Evolutionary conservation across 2,113 vertebrate genomes (phyloP).

Genomic region (Numenius arquata): DNA sequence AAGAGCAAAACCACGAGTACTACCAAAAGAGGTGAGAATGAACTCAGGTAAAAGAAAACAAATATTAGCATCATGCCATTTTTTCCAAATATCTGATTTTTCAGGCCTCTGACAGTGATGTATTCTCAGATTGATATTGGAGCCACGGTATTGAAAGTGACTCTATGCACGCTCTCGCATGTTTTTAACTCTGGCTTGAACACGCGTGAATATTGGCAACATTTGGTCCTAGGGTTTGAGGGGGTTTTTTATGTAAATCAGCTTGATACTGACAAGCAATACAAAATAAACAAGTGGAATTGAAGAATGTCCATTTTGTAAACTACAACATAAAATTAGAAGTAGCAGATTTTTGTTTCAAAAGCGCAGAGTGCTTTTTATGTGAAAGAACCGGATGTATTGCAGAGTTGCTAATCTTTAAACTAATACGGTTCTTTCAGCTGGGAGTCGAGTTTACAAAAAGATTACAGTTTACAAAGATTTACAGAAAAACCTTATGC

Average conservation of each 20-base stretch:
- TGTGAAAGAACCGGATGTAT: accelerated
- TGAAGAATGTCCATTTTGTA: neutral
- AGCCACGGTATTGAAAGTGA: neutral
- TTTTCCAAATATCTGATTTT: neutral
- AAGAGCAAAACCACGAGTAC: neutral
- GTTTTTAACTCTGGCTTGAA: neutral
- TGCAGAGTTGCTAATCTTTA: neutral
- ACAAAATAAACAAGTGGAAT: neutral
- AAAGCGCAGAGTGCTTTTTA: neutral
- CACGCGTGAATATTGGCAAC: neutral
- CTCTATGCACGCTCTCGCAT: neutral
- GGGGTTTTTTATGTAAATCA: neutral
- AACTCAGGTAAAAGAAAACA: neutral
- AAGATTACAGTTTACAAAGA: neutral
- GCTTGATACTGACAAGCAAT: neutral
- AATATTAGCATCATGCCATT: neutral
- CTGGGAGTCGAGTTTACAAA: neutral
- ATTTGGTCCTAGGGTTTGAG: neutral
- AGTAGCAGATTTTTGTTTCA: neutral
- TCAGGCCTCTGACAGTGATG: neutral
- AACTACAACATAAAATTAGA: neutral
- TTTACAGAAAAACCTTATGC: neutral
- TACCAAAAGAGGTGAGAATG: neutral
- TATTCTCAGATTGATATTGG: neutral
- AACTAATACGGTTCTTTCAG: neutral